phyloP scores from a whole-genome alignment of 2,888 invertebrate species.

The Cepaea hortensis region DNA sequence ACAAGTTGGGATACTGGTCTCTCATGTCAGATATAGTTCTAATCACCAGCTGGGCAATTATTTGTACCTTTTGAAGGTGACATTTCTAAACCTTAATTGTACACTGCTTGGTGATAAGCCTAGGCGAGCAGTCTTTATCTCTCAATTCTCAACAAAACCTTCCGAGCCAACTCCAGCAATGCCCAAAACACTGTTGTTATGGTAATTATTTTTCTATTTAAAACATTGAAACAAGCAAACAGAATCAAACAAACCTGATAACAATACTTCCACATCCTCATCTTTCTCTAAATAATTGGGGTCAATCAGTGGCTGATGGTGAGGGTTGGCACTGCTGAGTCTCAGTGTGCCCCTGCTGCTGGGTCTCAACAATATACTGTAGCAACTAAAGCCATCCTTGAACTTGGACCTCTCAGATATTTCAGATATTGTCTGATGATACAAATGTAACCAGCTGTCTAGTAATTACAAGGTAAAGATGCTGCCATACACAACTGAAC shows the following conservation, averaged over 20 bases:
- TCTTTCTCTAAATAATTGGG: conserved; percentile 48
- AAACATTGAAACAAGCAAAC: too few species aligned
- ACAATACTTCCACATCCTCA: conserved; percentile 45
- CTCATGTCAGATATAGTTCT: too few species aligned
- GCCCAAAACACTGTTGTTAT: too few species aligned
- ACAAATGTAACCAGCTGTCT: background rate
- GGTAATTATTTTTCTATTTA: too few species aligned
- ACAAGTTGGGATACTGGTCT: too few species aligned
- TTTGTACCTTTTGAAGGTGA: too few species aligned
- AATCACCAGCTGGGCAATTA: too few species aligned
- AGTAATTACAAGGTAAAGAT: background rate
- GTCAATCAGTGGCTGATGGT: conserved; percentile 45
- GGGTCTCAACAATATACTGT: conserved; percentile 42
- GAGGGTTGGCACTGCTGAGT: conserved; percentile 32
- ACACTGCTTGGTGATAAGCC: too few species aligned
- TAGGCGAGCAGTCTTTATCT: too few species aligned
- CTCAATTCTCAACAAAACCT: too few species aligned
- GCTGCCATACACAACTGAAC: background rate
- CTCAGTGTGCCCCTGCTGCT: conserved; percentile 40
- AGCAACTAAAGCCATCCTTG: conserved; percentile 38
- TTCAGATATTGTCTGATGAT: conserved; percentile 40
- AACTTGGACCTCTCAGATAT: conserved; percentile 27
- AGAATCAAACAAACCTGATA: conserved; percentile 30
- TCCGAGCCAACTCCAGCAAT: too few species aligned
- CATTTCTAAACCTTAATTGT: too few species aligned